These are phyloP conservation scores for Larimichthys polyactis DNA, from an alignment of 2,113 vertebrate genomes.

Conservation along the genomic window DNA sequence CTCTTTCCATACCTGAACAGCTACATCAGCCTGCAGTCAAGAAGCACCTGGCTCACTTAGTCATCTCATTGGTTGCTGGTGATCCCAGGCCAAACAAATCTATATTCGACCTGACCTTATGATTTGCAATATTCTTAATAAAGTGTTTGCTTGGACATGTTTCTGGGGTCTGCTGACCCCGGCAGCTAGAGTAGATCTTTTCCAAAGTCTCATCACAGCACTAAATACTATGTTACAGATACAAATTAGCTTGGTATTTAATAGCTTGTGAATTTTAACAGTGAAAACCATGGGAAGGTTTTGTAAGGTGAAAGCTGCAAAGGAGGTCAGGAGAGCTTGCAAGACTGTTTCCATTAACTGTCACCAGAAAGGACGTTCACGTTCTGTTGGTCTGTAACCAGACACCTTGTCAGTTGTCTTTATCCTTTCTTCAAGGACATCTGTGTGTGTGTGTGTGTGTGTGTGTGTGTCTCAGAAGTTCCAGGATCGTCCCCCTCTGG, in stretches of 20 bases:
- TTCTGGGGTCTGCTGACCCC: background rate
- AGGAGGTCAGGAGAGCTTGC: background rate
- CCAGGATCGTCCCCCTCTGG: background rate
- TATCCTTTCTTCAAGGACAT: slow-evolving; percentile 46
- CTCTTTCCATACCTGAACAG: slow-evolving; percentile 14
- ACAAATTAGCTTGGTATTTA: background rate
- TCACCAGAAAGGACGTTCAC: slow-evolving; percentile 12
- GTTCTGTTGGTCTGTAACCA: slow-evolving; percentile 26
- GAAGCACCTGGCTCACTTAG: background rate
- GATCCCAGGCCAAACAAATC: background rate
- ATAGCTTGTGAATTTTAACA: slow-evolving; percentile 21
- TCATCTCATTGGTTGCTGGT: background rate
- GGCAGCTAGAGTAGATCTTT: background rate
- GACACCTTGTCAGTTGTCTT: slow-evolving; percentile 45
- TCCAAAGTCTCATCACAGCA: background rate
- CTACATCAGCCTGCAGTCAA: slow-evolving; percentile 2
- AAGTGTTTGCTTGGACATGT: background rate
- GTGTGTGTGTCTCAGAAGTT: slow-evolving; percentile 24
- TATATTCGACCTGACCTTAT: background rate
- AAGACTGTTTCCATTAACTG: slow-evolving; percentile 15
- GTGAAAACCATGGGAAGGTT: background rate
- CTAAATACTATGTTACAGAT: background rate
- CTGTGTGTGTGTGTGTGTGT: slow-evolving; percentile 5
- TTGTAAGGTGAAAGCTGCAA: background rate
- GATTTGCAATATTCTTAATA: background rate